Conservation (phyloP, 1,140 invertebrate species). For the Macrotrachela quadricornifera region DNA sequence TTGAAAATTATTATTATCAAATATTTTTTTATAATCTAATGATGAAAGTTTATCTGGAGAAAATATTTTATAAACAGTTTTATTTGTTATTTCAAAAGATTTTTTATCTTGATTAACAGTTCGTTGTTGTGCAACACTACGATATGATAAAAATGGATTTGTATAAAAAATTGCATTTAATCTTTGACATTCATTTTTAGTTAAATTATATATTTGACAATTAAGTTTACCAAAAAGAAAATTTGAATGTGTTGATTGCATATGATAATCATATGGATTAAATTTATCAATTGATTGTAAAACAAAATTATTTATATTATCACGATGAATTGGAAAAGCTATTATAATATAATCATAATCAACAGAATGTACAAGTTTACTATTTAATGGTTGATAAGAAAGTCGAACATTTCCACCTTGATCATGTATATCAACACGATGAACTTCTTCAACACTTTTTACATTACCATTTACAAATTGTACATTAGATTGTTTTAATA, state of each 20-base stretch:
- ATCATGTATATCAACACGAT: not conserved
- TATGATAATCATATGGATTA: conserved; percentile 12
- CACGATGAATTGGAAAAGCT: conserved; percentile 35
- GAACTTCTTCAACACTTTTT: conserved; percentile 13
- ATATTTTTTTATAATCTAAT: too few relatives aligned
- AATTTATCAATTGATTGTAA: conserved; percentile 10
- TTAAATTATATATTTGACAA: too few relatives aligned
- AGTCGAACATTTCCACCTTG: not conserved
- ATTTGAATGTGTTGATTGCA: too few relatives aligned
- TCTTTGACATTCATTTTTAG: too few relatives aligned
- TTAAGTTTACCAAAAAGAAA: too few relatives aligned
- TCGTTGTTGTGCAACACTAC: conserved; percentile 26
- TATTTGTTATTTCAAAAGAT: conserved; percentile 18
- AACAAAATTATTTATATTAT: conserved; percentile 10
- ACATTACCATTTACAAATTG: conserved; percentile 19
- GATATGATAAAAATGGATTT: not conserved
- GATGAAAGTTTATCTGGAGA: too few relatives aligned
- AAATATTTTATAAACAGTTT: conserved; percentile 3
- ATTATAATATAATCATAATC: conserved; percentile 41
- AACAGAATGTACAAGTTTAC: not conserved
- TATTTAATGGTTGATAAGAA: not conserved
- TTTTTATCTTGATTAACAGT: conserved; percentile 15
- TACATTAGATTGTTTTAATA: conserved; percentile 28
- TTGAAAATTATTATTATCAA: conserved; percentile 14
- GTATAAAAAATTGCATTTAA: too few relatives aligned